Conservation (phyloP, 2,113 vertebrate species). For the Cercopithecus mona region DNA sequence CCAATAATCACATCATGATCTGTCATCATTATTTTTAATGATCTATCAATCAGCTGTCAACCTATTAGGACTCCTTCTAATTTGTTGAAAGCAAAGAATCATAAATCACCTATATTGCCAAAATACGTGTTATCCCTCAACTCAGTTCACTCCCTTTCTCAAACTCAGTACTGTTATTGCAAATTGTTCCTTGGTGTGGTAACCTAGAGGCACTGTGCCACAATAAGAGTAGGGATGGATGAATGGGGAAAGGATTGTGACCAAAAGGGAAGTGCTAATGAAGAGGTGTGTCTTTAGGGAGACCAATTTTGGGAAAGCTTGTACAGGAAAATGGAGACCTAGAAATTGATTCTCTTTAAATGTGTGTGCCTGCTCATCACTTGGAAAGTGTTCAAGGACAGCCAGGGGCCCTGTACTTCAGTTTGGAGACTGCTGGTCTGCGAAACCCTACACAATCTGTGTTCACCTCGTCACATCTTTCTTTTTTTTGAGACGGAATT, state of each 20-base stretch:
- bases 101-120: not conserved
- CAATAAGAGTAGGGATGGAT: not conserved
- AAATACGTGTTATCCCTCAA: not conserved
- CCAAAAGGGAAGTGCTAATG: not conserved
- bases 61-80: not conserved
- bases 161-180: not conserved
- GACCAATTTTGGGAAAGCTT: not conserved
- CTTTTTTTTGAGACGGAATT: not conserved
- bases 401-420: too few relatives aligned
- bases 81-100: not conserved
- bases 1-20: not conserved
- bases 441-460: not conserved
- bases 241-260: not conserved
- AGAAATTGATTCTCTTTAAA: not conserved
- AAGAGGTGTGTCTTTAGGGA: not conserved
- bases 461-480: too few relatives aligned
- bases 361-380: not conserved
- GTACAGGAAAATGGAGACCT: not conserved
- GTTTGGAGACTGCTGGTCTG: not conserved
- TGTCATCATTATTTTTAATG: conserved; percentile 32
- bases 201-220: too few relatives aligned
- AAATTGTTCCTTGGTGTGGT: not conserved
- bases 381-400: not conserved
- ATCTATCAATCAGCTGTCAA: not conserved
- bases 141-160: not conserved